A percentile compares a stretch with the other conserved stretches of the same genome.
phyloP scores from a whole-genome alignment of 92 coral and sea anemone genomes.

The Zoanthus sociatus region DNA sequence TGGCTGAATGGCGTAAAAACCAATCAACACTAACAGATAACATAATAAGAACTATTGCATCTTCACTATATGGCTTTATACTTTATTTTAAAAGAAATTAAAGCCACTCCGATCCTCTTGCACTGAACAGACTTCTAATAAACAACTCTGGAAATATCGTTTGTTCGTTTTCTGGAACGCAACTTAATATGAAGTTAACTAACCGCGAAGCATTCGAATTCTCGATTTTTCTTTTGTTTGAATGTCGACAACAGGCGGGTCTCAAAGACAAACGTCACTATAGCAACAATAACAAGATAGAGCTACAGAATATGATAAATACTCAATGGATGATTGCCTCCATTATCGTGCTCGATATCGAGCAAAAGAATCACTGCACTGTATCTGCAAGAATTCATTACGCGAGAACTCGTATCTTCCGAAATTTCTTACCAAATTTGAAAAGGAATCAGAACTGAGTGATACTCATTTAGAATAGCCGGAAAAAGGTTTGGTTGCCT shows the following conservation, averaged over 20 bases:
- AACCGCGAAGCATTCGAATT: neutral
- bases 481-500: neutral
- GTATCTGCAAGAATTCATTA: neutral
- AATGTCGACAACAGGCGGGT: neutral
- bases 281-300: neutral
- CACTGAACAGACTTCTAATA: neutral
- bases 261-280: neutral
- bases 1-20: neutral
- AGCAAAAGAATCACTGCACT: neutral
- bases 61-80: neutral
- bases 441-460: neutral
- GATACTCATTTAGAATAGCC: neutral
- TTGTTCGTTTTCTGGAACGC: neutral
- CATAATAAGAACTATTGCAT: neutral
- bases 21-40: neutral
- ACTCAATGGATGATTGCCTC: neutral
- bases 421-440: neutral
- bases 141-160: neutral
- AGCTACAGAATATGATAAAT: neutral
- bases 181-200: neutral
- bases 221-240: conserved; percentile 28
- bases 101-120: neutral
- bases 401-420: neutral
- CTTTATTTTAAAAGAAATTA: neutral
- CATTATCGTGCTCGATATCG: neutral